These are phyloP conservation scores for Lepidotrigona ventralis DNA, from an alignment of 1,140 invertebrate species.

Conservation along the genomic window DNA sequence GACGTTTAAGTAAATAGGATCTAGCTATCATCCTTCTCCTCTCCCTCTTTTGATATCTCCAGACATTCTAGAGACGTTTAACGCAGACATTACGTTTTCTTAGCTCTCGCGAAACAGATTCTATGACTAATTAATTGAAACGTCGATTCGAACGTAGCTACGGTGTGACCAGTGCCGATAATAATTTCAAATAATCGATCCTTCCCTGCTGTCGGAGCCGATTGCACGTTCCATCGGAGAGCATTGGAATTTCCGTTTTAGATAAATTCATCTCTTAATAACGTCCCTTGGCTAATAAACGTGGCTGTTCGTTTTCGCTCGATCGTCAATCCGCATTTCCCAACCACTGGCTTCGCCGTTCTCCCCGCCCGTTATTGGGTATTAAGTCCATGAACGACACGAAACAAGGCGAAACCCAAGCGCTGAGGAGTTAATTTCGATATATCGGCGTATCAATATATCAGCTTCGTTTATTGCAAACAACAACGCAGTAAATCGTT, in stretches of 20 bases:
- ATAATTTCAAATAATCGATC: not conserved
- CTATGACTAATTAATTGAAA: not conserved
- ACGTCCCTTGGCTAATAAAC: not conserved
- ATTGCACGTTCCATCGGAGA: not conserved
- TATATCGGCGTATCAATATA: no score
- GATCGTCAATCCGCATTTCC: not conserved
- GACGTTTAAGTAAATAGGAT: slow-evolving; percentile 1
- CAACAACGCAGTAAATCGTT: not conserved
- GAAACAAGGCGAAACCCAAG: not conserved
- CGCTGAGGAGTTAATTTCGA: no score
- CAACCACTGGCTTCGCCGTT: not conserved
- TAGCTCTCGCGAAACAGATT: no score
- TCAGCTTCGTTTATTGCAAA: not conserved
- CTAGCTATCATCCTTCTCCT: not conserved
- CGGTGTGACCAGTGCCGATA: not conserved
- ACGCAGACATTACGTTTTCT: no score
- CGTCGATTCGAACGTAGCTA: not conserved
- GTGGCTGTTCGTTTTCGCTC: not conserved
- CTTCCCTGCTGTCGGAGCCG: not conserved
- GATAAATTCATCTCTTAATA: not conserved
- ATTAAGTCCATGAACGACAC: not conserved
- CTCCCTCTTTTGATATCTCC: slow-evolving; percentile 28
- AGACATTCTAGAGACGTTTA: no score
- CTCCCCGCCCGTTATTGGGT: no score
- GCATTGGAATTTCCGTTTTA: not conserved